phyloP scores from a whole-genome alignment of 2,113 vertebrate genomes.

The Syrmaticus mikado region DNA sequence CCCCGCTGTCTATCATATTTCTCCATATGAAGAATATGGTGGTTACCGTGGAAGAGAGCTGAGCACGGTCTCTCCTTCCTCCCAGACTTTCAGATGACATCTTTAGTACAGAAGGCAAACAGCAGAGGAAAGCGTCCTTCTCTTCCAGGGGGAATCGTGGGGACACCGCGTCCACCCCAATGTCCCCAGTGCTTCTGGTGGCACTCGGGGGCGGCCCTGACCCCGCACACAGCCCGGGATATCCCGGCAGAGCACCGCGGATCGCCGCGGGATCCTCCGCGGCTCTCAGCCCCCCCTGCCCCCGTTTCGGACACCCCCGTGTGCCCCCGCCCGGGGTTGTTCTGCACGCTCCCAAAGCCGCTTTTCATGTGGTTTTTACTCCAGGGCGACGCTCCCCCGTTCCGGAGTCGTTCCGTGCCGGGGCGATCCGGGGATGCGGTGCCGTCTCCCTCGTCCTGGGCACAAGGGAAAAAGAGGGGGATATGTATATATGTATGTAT shows the following conservation, averaged over 20 bases:
- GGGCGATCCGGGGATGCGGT: slow-evolving; percentile 11
- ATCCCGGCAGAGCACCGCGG: background rate
- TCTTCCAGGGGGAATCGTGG: background rate
- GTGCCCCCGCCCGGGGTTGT: background rate
- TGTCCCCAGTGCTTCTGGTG: background rate
- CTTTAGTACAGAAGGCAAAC: slow-evolving; percentile 51
- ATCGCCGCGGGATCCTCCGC: background rate
- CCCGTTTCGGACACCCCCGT: background rate
- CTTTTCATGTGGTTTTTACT: background rate
- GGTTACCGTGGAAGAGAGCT: slow-evolving; percentile 39
- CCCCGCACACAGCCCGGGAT: background rate
- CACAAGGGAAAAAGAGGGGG: background rate
- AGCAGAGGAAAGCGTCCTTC: slow-evolving; percentile 19
- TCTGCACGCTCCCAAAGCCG: background rate
- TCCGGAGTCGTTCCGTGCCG: background rate
- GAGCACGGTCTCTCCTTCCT: background rate
- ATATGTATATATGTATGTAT: slow-evolving; percentile 1
- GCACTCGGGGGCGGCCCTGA: background rate
- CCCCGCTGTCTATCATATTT: slow-evolving; percentile 28
- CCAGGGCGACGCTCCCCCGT: background rate
- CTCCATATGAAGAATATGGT: slow-evolving; percentile 59
- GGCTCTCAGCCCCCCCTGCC: background rate
- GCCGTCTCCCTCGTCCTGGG: slow-evolving; percentile 6
- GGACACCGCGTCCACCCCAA: background rate
- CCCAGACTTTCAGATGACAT: slow-evolving; percentile 59